These are phyloP conservation scores for Brachionus paranguensis DNA, from an alignment of 1,140 invertebrate species.

Conservation along the genomic window DNA sequence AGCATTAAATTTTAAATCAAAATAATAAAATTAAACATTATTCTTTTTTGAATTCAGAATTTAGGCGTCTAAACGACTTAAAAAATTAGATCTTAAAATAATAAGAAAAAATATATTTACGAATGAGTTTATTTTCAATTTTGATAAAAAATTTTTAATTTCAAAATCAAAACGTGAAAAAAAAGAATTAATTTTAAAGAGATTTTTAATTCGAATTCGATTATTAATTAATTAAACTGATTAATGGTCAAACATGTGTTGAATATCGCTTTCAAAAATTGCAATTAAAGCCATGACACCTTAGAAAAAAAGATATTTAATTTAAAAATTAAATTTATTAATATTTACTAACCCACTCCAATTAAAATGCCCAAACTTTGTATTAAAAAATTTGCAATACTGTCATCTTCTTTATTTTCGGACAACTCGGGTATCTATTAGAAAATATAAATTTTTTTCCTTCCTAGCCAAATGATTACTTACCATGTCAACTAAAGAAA, in stretches of 20 bases:
- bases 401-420: constrained; percentile 9
- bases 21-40: too few species aligned
- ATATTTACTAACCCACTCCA: background rate
- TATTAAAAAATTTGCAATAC: constrained; percentile 11
- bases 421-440: background rate
- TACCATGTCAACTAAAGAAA: constrained; percentile 89
- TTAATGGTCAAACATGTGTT: background rate
- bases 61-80: too few species aligned
- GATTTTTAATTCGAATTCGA: background rate
- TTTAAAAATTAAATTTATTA: background rate
- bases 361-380: constrained; percentile 33
- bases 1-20: too few species aligned
- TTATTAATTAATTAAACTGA: background rate
- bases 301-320: background rate
- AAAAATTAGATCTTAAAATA: too few species aligned
- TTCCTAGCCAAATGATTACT: constrained; percentile 17
- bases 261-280: background rate
- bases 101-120: background rate
- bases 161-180: background rate
- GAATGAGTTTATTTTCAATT: background rate
- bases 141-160: background rate
- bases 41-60: too few species aligned
- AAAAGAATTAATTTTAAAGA: background rate
- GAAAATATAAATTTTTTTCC: background rate
- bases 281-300: background rate